Conservation (phyloP, 2,888 invertebrate species). For the Oligia fasciuncula region DNA sequence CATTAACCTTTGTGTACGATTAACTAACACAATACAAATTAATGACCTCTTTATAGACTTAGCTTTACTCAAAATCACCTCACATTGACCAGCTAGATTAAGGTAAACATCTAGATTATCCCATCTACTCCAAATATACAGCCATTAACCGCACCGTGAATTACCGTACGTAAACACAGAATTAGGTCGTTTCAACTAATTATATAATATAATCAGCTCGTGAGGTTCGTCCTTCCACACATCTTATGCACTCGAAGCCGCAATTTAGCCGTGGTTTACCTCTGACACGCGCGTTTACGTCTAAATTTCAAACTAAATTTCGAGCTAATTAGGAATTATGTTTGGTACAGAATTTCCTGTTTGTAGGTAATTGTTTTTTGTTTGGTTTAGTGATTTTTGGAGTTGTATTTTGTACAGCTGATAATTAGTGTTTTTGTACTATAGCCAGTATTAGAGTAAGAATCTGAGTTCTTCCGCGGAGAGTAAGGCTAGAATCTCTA, state of each 20-base stretch:
- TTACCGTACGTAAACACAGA: conserved; percentile 44
- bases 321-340: conserved; percentile 60
- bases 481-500: not conserved
- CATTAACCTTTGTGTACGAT: too few relatives aligned
- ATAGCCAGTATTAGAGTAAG: not conserved
- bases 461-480: not conserved
- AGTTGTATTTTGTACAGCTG: not conserved
- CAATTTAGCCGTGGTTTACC: conserved; percentile 82
- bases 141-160: conserved; percentile 29
- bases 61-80: conserved; percentile 11
- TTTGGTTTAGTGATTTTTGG: conserved; percentile 3
- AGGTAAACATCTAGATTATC: conserved; percentile 35
- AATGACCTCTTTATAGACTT: conserved; percentile 8
- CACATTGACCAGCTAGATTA: conserved; percentile 32
- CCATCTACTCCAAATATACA: conserved; percentile 34
- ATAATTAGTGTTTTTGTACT: not conserved
- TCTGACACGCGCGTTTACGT: conserved; percentile 71
- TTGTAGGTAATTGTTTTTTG: conserved; percentile 32
- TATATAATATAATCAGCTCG: conserved; percentile 47
- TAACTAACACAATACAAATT: conserved; percentile 12
- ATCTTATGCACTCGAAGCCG: conserved; percentile 81
- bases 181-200: conserved; percentile 54
- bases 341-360: conserved; percentile 23
- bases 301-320: conserved; percentile 58
- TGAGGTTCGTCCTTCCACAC: conserved; percentile 65